Evolutionary conservation across 2,113 vertebrate genomes (phyloP).

Genomic region (Ovis canadensis): DNA sequence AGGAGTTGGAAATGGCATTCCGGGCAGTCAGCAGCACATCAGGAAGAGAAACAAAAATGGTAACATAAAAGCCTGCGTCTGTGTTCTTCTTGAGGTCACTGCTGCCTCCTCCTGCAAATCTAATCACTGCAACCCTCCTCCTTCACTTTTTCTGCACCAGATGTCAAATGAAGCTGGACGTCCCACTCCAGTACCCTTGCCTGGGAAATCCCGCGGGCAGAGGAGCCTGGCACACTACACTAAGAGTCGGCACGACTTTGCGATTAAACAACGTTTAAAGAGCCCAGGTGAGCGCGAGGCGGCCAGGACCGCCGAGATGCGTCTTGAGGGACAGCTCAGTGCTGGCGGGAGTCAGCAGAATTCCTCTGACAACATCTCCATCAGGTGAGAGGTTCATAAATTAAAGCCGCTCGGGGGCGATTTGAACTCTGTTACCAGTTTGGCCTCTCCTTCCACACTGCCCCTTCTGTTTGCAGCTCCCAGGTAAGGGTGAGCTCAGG

Average conservation of each 20-base stretch:
- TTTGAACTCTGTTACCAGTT: background rate
- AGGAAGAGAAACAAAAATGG: background rate
- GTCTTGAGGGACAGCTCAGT: conserved; percentile 44
- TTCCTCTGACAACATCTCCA: conserved; percentile 30
- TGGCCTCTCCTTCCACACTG: background rate
- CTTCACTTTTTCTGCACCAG: background rate
- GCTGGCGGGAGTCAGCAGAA: conserved; percentile 38
- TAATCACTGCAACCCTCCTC: background rate
- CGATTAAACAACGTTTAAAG: background rate
- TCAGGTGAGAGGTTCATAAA: conserved; percentile 49
- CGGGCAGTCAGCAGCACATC: background rate
- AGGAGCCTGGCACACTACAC: background rate
- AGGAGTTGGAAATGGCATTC: background rate
- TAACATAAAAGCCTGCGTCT: background rate
- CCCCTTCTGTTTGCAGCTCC: background rate
- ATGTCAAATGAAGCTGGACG: conserved; percentile 26
- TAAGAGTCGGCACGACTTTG: background rate
- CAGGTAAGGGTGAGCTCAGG: background rate
- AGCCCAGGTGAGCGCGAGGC: conserved; percentile 15
- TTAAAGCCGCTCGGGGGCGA: conserved; percentile 38
- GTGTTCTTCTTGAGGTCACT: background rate
- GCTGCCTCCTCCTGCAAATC: background rate
- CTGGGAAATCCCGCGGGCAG: background rate
- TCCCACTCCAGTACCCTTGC: background rate
- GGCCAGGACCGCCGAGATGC: background rate